Evolutionary conservation across 2,797 vertebrate species (phyloP), one percentile per base, ranked within the genome.

Genomic region (Pangasius djambal): DNA sequence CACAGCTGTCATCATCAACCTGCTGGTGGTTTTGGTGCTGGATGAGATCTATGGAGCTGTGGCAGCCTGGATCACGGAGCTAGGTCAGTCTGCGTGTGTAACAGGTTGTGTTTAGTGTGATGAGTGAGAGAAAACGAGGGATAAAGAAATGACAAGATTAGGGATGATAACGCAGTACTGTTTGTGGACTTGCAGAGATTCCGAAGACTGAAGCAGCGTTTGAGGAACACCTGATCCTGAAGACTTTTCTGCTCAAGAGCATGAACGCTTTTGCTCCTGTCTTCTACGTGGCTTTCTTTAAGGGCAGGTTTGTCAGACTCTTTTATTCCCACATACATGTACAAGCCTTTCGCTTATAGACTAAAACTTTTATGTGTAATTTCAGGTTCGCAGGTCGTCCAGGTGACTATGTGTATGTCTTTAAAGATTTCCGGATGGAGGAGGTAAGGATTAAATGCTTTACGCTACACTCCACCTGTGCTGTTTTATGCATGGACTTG

Each of bases 231-330:
- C 90, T 99, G 92, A 98, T 99, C 92, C 95, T 99, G 90, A 99
- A 99, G 92, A 97, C 98, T 87, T 99, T 99, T 93, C 96, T 99
- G 83, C 95, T 99, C 61, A 99, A 99, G 94, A 99, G 98, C 93
- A 98, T 99, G 95, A 99, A 99, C 89, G 97, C 99, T 87, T 99
- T 98, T 92, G 98, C 98, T 57, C 97, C 98, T 22, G 99, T 99
- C 94, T 99, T 99, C 96, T 99, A 99, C 22, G 98, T 99, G 95
- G 98, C 99, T 92, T 99, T 99, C 96, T 99, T 99, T 94, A 99
- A 99, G 95, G 99, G 99, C 95, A 98, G 98, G 99, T 99, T 90
- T 90, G 97, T 90, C 70, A 3, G 31, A 79, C 12, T 70, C 15
- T 28, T 37, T 57, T 22, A 57, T 59, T 78, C 7, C 7, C 5